phyloP scores from a whole-genome alignment of 1,140 invertebrate species.

The Eumeta japonica region DNA sequence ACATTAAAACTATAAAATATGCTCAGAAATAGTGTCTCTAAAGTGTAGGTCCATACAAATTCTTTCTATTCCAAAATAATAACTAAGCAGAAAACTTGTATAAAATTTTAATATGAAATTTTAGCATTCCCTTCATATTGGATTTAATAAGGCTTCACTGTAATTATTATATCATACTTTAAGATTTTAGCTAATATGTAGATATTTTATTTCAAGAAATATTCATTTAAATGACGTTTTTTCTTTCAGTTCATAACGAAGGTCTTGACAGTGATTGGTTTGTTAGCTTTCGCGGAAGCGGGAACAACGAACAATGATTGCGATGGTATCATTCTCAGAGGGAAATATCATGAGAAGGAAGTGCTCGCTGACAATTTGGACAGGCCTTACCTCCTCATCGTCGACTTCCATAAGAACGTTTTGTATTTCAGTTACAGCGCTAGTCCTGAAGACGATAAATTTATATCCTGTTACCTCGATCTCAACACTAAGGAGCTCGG shows the following conservation, averaged over 20 bases:
- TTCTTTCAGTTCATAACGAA: slow-evolving; percentile 21
- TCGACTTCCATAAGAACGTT: slow-evolving; percentile 27
- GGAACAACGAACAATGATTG: slow-evolving; percentile 20
- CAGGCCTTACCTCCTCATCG: slow-evolving; percentile 27
- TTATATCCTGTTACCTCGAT: slow-evolving; percentile 26
- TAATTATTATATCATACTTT: too few species aligned
- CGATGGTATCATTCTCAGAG: background rate
- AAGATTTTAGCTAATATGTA: too few species aligned
- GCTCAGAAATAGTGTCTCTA: too few species aligned
- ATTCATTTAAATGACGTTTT: background rate
- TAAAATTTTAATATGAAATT: slow-evolving; percentile 1
- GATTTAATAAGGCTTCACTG: too few species aligned
- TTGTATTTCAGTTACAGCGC: slow-evolving; percentile 36
- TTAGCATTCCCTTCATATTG: slow-evolving; percentile 2
- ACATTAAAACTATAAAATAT: too few species aligned
- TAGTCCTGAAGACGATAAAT: slow-evolving; percentile 21
- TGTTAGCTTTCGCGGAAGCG: slow-evolving; percentile 15
- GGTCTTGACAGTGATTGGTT: slow-evolving; percentile 15
- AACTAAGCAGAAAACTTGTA: too few species aligned
- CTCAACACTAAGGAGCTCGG: slow-evolving; percentile 30
- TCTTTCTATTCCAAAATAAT: too few species aligned
- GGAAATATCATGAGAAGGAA: slow-evolving; percentile 18
- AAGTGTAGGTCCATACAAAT: too few species aligned
- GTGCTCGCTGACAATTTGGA: slow-evolving; percentile 23
- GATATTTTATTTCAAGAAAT: too few species aligned